phyloP scores from a whole-genome alignment of 2,113 vertebrate species.

The Saccopteryx leptura region DNA sequence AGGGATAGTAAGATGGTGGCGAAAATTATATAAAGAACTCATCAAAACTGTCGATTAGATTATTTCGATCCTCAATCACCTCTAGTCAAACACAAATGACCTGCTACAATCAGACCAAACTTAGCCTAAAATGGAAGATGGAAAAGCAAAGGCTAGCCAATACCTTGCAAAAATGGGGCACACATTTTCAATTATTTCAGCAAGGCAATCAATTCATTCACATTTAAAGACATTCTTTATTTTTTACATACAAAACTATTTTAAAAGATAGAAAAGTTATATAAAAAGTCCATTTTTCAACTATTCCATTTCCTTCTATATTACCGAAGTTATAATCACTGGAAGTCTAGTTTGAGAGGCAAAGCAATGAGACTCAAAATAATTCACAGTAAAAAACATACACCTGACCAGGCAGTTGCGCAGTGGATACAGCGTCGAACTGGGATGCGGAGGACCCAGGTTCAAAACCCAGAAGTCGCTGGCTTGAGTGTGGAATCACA shows the following conservation, averaged over 20 bases:
- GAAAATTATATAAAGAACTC: neutral
- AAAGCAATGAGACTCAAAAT: neutral
- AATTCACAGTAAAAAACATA: neutral
- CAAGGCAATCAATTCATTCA: neutral
- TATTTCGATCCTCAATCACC: neutral
- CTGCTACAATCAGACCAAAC: neutral
- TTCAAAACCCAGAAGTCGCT: too few species aligned
- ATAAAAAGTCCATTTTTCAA: neutral
- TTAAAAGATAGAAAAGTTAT: neutral
- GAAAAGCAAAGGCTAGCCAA: neutral
- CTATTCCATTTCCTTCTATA: neutral
- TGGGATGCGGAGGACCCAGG: too few species aligned
- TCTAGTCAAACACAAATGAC: neutral
- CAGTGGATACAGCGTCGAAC: too few species aligned
- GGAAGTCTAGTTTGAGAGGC: neutral
- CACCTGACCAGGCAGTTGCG: too few species aligned
- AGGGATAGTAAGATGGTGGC: neutral
- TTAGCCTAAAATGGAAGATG: neutral
- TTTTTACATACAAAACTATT: neutral
- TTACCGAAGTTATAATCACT: neutral
- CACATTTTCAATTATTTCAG: neutral
- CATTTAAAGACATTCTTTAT: neutral
- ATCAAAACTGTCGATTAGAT: neutral
- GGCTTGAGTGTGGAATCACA: too few species aligned
- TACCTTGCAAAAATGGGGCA: neutral